Evolutionary conservation across 1,140 invertebrate species (phyloP), one percentile per base, ranked within the genome.

Genomic region (Eriocheir sinensis): DNA sequence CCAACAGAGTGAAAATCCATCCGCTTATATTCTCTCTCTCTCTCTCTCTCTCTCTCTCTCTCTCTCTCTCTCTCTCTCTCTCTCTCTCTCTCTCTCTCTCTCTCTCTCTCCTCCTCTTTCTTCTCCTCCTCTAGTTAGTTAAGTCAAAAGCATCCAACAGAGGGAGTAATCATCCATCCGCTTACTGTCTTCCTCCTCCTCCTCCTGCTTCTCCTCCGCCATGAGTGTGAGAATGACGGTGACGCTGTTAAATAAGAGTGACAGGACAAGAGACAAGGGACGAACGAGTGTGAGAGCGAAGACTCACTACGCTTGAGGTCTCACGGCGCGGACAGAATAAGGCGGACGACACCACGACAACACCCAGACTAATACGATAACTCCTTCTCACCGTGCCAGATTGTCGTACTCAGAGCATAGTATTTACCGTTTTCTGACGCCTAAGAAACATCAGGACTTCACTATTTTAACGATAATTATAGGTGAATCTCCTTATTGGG

Each of bases 221-320:
- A 34, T 90, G 89, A 36, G 89, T 30, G 89, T 90, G 53, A 32
- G 53, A 90, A 90, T 44, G 89, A 32, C 34, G 38, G 15, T 30
- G 9, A 32, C 60, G 60, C 32, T 9, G 41, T 21, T 79, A 79
- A 79, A 72, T 79, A 40, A 15, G 60, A 80, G 72, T 60, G 60
- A 80, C 48, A 72, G 72, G 21, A 72, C 12, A n/a, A 0, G 60
- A 27, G 60, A 72, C 21, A 72, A n/a, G 60, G 60, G 60, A 72
- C n/a, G 60, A 72, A n/a, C n/a, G n/a, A 72, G n/a, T 72, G 60
- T 27, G 17, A 72, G n/a, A 2, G n/a, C 1, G 60, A 3, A n/a
- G 3, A 48, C 2, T 4, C 60, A 72, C n/a, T 4, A 8, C 60
- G 21, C n/a, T n/a, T n/a, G n/a, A n/a, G 60, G 60, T 72, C 60